These are phyloP conservation scores for Thymelicus acteon DNA, from an alignment of 2,888 invertebrate species.

Conservation along the genomic window DNA sequence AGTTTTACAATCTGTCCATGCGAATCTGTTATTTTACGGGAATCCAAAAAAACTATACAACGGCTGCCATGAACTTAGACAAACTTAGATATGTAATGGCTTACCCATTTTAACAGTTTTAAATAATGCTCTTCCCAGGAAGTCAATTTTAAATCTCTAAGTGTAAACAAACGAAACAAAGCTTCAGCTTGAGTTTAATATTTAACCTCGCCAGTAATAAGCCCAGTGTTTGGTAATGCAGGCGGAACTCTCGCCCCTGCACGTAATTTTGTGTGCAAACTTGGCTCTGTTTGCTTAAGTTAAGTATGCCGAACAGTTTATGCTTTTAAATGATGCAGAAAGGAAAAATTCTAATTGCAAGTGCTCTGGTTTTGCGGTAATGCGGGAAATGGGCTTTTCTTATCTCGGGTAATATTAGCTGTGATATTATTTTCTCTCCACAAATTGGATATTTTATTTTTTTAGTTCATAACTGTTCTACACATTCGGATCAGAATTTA, in stretches of 20 bases:
- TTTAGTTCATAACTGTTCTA: too few relatives aligned
- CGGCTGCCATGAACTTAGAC: too few relatives aligned
- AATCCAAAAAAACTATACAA: too few relatives aligned
- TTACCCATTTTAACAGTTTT: too few relatives aligned
- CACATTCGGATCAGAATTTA: too few relatives aligned
- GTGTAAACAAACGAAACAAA: constrained; percentile 3
- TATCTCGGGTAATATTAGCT: too few relatives aligned
- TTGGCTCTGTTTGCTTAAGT: constrained; percentile 1
- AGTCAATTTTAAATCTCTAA: constrained; percentile 1
- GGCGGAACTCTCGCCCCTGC: not conserved
- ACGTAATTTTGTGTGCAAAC: constrained; percentile 12
- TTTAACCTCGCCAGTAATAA: constrained; percentile 10
- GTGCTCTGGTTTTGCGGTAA: not conserved
- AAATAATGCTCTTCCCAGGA: not conserved
- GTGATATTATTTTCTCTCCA: too few relatives aligned
- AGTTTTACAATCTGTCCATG: too few relatives aligned
- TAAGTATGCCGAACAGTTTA: constrained; percentile 6
- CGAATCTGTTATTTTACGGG: too few relatives aligned
- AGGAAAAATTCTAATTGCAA: not conserved
- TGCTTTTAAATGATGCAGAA: constrained; percentile 12
- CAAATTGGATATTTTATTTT: too few relatives aligned
- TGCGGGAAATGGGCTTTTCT: too few relatives aligned
- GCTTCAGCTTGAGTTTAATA: not conserved
- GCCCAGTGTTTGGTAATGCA: not conserved
- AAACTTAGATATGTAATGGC: too few relatives aligned